Conservation (phyloP, 2,797 vertebrate species). For the Dicrostonyx torquatus region DNA sequence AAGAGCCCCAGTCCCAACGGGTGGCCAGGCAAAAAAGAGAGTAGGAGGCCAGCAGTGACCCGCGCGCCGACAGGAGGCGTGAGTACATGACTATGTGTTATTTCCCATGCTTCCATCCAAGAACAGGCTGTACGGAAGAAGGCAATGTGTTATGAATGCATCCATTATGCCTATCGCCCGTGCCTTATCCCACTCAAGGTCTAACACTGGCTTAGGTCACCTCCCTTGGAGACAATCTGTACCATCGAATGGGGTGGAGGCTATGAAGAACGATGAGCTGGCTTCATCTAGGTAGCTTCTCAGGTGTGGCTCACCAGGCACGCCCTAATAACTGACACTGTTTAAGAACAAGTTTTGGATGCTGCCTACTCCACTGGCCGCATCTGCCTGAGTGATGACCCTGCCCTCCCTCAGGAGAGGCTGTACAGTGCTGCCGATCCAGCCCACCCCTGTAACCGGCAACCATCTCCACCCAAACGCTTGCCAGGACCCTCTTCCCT, state of each 20-base stretch:
- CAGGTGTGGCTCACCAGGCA: slow-evolving; percentile 60
- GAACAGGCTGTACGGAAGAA: neutral
- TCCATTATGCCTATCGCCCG: slow-evolving; percentile 48
- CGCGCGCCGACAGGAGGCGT: neutral
- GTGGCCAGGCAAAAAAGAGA: neutral
- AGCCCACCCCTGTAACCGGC: neutral
- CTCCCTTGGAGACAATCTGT: slow-evolving; percentile 67
- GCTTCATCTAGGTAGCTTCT: slow-evolving; percentile 53
- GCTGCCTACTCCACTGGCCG: neutral
- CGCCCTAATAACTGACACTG: slow-evolving; percentile 64
- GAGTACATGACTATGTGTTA: neutral
- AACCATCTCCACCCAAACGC: neutral
- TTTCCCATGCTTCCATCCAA: slow-evolving; percentile 74
- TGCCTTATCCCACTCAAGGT: slow-evolving; percentile 58
- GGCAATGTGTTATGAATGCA: slow-evolving; percentile 57
- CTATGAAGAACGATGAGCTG: slow-evolving; percentile 61
- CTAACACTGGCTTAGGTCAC: slow-evolving; percentile 48
- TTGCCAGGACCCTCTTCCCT: neutral
- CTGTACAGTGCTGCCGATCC: rapidly evolving
- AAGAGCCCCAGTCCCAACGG: neutral
- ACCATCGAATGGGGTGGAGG: slow-evolving; percentile 69
- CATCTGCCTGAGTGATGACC: neutral
- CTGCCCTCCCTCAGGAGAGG: neutral
- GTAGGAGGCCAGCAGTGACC: slow-evolving; percentile 3
- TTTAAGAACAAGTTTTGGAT: slow-evolving; percentile 26